A percentile compares a stretch with the other conserved stretches of the same genome.
Conservation (phyloP, 2,888 invertebrate species). For the Aplocera efformata region DNA sequence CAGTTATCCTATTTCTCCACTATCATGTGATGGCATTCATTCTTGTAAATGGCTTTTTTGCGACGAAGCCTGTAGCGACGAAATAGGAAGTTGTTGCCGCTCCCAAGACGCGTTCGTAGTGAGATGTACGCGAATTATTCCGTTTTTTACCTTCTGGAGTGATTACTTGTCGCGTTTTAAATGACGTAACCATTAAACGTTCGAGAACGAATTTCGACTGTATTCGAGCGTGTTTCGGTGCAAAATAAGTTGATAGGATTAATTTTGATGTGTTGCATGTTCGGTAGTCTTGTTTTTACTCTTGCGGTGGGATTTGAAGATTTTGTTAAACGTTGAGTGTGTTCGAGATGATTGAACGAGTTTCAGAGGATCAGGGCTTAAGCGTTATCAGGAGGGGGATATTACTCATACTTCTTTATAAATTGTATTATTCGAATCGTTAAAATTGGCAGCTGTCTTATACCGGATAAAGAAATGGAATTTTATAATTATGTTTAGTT, state of each 20-base stretch:
- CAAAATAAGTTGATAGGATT: constrained; percentile 1
- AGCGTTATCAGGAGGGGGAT: constrained; percentile 7
- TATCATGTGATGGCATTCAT: constrained; percentile 37
- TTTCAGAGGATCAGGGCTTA: constrained; percentile 19
- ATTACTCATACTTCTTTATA: background rate
- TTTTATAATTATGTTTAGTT: too few relatives aligned
- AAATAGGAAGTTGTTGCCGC: constrained; percentile 67
- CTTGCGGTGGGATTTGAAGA: constrained; percentile 61
- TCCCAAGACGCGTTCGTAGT: constrained; percentile 61
- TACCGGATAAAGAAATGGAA: too few relatives aligned
- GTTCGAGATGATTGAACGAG: constrained; percentile 54
- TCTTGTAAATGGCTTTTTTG: constrained; percentile 55
- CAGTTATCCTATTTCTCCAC: constrained; percentile 4
- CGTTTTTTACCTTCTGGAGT: constrained; percentile 61
- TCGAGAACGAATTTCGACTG: constrained; percentile 8
- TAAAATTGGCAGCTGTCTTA: constrained; percentile 1
- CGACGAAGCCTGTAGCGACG: constrained; percentile 48
- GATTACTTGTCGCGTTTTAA: constrained; percentile 40
- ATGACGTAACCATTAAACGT: constrained; percentile 38
- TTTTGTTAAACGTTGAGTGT: constrained; percentile 66
- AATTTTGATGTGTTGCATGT: constrained; percentile 35
- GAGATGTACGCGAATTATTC: constrained; percentile 68
- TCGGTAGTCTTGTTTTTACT: constrained; percentile 66
- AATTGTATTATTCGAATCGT: constrained; percentile 1
- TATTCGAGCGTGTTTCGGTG: constrained; percentile 6